Evolutionary conservation across 2,113 vertebrate species (phyloP).

Genomic region (Zosterops lateralis): DNA sequence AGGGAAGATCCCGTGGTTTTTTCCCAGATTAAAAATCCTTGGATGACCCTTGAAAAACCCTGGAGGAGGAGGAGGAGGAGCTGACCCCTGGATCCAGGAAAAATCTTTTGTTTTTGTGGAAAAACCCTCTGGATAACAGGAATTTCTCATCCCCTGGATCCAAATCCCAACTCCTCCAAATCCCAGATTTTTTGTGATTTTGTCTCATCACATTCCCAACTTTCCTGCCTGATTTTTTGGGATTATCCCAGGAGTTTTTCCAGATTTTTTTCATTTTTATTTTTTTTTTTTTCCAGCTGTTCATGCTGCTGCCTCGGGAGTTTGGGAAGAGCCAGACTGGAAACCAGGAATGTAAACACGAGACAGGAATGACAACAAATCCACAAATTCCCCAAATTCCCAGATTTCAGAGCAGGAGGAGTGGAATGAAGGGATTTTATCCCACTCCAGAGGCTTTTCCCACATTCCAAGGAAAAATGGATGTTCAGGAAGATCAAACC

Average conservation of each 20-base stretch:
- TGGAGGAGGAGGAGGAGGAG: not conserved
- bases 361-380: constrained; percentile 29
- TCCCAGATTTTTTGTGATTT: not conserved
- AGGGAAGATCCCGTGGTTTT: constrained; percentile 39
- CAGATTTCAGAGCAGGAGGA: not conserved
- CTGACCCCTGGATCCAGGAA: no score
- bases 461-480: fast-evolving
- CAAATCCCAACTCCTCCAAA: not conserved
- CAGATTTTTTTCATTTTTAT: not conserved
- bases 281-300: not conserved
- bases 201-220: fast-evolving
- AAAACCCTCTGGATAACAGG: fast-evolving
- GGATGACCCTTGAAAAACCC: not conserved
- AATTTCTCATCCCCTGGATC: not conserved
- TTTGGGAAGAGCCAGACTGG: not conserved
- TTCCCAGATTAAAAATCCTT: not conserved
- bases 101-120: no score
- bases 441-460: not conserved
- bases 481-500: not conserved
- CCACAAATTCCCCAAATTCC: not conserved
- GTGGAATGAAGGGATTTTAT: not conserved
- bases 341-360: constrained; percentile 58
- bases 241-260: not conserved
- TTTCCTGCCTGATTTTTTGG: not conserved
- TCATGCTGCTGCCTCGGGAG: not conserved